Conservation (phyloP, 1,140 invertebrate genomes). For the Anoplolepis gracilipes region DNA sequence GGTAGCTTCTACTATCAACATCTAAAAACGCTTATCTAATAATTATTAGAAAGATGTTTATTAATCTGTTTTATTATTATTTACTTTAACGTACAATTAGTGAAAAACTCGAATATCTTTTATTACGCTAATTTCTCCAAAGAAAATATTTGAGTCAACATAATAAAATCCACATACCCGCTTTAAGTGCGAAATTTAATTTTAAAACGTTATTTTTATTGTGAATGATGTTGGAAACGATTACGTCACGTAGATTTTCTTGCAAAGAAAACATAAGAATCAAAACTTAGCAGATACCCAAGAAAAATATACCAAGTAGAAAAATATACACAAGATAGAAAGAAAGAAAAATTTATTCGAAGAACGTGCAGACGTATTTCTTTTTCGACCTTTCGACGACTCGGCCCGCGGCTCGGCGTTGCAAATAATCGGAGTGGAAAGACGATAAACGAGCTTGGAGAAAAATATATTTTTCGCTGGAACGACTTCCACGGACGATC, state of each 20-base stretch:
- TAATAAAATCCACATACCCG: not conserved
- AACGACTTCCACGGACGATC: constrained; percentile 33
- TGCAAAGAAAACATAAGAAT: not conserved
- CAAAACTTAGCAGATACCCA: constrained; percentile 5
- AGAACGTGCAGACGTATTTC: constrained; percentile 46
- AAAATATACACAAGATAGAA: no score
- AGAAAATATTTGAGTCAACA: not conserved
- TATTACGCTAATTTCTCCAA: not conserved
- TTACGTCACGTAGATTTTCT: not conserved
- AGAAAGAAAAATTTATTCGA: constrained; percentile 45
- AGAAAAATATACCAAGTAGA: constrained; percentile 30
- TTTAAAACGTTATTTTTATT: constrained; percentile 2
- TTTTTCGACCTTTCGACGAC: constrained; percentile 8
- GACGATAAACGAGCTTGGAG: constrained; percentile 60
- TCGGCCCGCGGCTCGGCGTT: constrained; percentile 10
- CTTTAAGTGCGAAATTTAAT: not conserved
- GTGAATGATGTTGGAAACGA: not conserved
- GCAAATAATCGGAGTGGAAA: constrained; percentile 46
- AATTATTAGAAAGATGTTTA: not conserved
- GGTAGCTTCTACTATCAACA: not conserved
- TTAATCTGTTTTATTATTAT: not conserved
- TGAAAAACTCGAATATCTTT: not conserved
- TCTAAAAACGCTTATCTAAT: not conserved
- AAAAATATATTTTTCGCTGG: constrained; percentile 63
- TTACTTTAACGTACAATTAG: not conserved